phyloP scores from a whole-genome alignment of 2,797 vertebrate species.

The Macrochelys suwanniensis region DNA sequence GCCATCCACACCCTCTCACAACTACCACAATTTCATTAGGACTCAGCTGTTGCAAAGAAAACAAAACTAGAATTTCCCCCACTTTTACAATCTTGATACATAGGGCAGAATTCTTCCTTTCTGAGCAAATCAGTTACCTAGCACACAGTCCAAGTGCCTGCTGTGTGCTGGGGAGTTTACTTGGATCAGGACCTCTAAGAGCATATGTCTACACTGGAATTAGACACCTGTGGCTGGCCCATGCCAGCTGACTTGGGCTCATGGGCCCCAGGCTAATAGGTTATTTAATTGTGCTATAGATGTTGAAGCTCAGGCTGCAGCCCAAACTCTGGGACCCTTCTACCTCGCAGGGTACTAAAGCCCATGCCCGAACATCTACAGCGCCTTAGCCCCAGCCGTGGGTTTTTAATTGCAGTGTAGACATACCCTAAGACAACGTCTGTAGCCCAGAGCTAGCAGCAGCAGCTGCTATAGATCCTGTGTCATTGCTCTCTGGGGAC shows the following conservation, averaged over 20 bases:
- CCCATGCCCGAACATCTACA: background rate
- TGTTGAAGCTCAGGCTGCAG: background rate
- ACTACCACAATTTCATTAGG: background rate
- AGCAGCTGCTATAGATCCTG: background rate
- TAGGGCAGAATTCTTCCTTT: background rate
- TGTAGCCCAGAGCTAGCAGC: background rate
- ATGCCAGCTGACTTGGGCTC: background rate
- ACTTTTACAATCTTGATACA: conserved; percentile 22
- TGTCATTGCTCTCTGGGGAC: accelerated
- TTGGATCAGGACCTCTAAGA: background rate
- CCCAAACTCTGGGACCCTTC: background rate
- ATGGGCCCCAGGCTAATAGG: background rate
- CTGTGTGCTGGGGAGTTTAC: background rate
- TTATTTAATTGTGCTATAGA: background rate
- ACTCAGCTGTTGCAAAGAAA: background rate
- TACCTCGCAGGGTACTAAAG: background rate
- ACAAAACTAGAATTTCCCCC: background rate
- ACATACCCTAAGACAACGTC: background rate
- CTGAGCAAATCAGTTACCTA: background rate
- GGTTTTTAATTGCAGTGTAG: background rate
- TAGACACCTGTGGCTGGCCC: background rate
- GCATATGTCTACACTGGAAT: background rate
- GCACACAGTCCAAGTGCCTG: background rate
- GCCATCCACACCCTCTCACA: background rate
- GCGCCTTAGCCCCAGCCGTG: background rate